Percentiles rank a stretch among this genome's conserved stretches.
Evolutionary conservation across 2,888 invertebrate genomes (phyloP).

Genomic region (Strigamia maritima): DNA sequence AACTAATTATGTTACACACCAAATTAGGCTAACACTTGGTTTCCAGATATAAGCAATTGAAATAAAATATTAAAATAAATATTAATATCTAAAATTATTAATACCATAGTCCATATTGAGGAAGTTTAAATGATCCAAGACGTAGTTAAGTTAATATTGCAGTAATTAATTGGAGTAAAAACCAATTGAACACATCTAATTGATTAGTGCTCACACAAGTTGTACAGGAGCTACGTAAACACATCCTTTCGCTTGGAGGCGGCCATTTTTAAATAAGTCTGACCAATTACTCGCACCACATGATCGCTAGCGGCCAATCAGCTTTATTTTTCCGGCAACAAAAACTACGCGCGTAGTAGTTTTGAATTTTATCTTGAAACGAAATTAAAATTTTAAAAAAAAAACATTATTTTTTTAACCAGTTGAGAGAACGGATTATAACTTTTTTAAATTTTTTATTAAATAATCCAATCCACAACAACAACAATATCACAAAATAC

Average conservation of each 20-base stretch:
- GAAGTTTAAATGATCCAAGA: neutral
- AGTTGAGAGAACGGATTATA: too few species aligned
- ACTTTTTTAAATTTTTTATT: neutral
- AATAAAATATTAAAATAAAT: neutral
- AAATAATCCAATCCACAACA: neutral
- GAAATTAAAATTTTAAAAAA: too few species aligned
- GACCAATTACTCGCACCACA: neutral
- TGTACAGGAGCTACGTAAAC: neutral
- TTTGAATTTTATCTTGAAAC: too few species aligned
- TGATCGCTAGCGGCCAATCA: neutral
- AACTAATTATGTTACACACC: too few species aligned
- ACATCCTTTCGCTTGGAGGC: neutral
- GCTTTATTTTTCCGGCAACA: neutral
- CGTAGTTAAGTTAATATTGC: neutral
- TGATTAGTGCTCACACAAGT: neutral
- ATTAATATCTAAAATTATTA: neutral
- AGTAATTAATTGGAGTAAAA: neutral
- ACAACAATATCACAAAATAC: neutral
- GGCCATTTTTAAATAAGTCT: neutral
- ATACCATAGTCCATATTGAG: neutral
- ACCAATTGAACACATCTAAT: neutral
- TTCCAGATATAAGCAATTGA: too few species aligned
- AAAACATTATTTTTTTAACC: neutral
- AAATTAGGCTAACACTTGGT: too few species aligned
- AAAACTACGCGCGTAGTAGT: too few species aligned